Percentiles rank a stretch among this genome's conserved stretches.
These are phyloP conservation scores for Petromus typicus DNA, from an alignment of 2,113 vertebrate genomes.

Conservation along the genomic window DNA sequence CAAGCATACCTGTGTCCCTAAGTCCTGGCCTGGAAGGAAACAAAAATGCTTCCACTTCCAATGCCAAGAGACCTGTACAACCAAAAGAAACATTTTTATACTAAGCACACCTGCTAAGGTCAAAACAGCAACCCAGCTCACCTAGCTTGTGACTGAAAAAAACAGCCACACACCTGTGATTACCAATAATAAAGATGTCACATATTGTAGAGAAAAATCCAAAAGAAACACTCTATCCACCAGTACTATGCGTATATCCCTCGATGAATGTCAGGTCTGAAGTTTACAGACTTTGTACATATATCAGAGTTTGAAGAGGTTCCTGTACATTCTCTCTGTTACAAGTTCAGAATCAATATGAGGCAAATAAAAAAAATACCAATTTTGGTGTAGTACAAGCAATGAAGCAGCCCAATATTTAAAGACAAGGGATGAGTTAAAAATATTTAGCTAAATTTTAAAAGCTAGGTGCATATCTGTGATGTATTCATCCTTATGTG, in stretches of 20 bases:
- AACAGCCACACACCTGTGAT: slow-evolving; percentile 37
- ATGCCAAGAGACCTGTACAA: slow-evolving; percentile 38
- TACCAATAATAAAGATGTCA: slow-evolving; percentile 56
- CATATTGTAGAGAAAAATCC: slow-evolving; percentile 8
- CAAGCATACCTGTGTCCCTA: not conserved
- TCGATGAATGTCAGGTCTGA: not conserved
- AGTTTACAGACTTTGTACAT: not conserved
- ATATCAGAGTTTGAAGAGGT: not conserved
- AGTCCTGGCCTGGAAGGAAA: not conserved
- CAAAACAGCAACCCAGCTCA: slow-evolving; percentile 31
- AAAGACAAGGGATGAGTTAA: not conserved
- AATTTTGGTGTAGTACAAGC: not conserved
- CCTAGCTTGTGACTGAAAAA: slow-evolving; percentile 8
- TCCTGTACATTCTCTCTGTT: not conserved
- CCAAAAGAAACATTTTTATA: slow-evolving; percentile 45
- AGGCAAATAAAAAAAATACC: slow-evolving; percentile 26
- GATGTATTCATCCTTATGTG: not conserved
- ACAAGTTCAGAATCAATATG: slow-evolving; percentile 35
- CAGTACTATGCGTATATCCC: not conserved
- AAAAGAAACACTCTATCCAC: not conserved
- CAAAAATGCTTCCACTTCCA: not conserved
- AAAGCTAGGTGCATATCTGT: not conserved
- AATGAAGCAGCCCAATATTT: not conserved
- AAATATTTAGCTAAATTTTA: not conserved
- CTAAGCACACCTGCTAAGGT: slow-evolving; percentile 55